A percentile compares a stretch with the other conserved stretches of the same genome.
Evolutionary conservation across 2,113 vertebrate genomes (phyloP).

Genomic region (Ranitomeya imitator): DNA sequence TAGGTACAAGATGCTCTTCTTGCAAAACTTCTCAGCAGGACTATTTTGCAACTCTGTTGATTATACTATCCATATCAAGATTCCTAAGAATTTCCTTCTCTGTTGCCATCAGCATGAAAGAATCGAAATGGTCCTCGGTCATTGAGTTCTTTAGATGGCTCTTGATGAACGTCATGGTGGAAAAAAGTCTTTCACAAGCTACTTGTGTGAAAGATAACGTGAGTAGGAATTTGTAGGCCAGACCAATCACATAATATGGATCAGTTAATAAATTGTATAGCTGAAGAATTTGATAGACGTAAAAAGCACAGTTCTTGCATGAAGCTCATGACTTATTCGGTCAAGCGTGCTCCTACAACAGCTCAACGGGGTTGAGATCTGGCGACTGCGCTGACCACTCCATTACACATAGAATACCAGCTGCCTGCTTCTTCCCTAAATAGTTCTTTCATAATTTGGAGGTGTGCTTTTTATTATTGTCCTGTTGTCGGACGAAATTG

Average conservation of each 20-base stretch:
- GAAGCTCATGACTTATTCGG: not conserved
- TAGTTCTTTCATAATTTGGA: no score
- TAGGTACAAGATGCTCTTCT: no score
- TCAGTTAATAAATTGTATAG: not conserved
- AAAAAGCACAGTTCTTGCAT: constrained; percentile 17
- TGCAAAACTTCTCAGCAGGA: no score
- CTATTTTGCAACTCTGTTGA: not conserved
- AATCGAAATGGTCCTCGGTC: not conserved
- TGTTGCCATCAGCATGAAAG: not conserved
- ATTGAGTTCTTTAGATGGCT: not conserved
- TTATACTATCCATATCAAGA: not conserved
- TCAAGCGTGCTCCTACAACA: no score
- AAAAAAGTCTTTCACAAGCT: not conserved
- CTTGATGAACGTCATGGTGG: not conserved
- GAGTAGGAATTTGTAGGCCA: no score
- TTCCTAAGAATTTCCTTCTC: not conserved
- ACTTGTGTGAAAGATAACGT: not conserved
- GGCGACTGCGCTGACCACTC: no score
- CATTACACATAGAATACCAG: no score
- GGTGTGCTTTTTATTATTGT: no score
- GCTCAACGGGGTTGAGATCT: no score
- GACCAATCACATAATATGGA: not conserved
- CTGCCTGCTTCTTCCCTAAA: no score
- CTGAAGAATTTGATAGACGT: not conserved
- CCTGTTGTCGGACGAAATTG: no score